Conservation (phyloP, 2,797 vertebrate genomes). For the Danio tinwini region DNA sequence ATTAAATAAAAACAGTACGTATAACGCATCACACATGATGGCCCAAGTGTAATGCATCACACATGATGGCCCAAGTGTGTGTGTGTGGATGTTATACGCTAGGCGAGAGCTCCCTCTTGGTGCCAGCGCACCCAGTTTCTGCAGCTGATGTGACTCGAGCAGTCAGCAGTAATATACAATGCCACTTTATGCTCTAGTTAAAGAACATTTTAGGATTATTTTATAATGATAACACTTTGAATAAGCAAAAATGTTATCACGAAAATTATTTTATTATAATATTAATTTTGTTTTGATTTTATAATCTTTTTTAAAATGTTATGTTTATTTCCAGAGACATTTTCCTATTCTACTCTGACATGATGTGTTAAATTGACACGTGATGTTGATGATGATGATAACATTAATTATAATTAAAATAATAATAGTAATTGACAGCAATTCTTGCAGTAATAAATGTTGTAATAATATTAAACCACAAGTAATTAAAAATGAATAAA, state of each 20-base stretch:
- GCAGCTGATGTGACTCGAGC: constrained; percentile 6
- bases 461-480: background rate
- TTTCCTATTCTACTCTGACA: background rate
- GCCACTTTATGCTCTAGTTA: background rate
- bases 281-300: too few relatives aligned
- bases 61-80: background rate
- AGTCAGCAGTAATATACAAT: background rate
- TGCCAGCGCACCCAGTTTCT: constrained; percentile 72
- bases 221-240: background rate
- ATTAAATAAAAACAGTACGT: background rate
- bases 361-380: background rate
- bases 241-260: too few relatives aligned
- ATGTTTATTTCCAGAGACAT: background rate
- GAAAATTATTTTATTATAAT: too few relatives aligned
- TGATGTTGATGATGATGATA: background rate
- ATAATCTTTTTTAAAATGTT: background rate
- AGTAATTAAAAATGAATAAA: background rate
- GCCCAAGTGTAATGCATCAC: background rate
- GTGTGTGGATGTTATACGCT: constrained; percentile 64
- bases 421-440: background rate
- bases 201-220: background rate
- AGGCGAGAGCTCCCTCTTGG: constrained; percentile 84
- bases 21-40: background rate
- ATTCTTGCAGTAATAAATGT: background rate
- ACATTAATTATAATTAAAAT: background rate